Evolutionary conservation across 1,140 invertebrate species (phyloP), one percentile per base, ranked within the genome.

Genomic region (Carcinoscorpius rotundicauda): DNA sequence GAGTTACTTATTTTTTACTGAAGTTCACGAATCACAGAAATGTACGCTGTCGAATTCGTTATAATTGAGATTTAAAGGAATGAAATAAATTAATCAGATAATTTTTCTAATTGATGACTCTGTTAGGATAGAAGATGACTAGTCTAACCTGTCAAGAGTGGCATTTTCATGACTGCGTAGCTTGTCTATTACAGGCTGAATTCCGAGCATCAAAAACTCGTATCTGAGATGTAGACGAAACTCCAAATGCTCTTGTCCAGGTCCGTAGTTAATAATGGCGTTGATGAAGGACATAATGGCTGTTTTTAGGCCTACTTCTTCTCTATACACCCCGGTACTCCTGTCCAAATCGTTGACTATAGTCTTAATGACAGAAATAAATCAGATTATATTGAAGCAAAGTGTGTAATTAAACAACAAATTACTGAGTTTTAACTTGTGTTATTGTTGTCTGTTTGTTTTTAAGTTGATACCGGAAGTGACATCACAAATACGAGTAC

Each of bases 281-380:
- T 99, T 99, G 52, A 98, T 86, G 71, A 99, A 96, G 3, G 93
- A 97, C 93, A 99, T 97, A 60, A 98, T 90, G 4, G 94, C 94
- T 0, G 94, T 97, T 79, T 98, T 97, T 0, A 97, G 76, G 48
- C 86, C 87, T 4, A 97, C 83, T 76, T 96, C 93, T 65, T 96
- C 92, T 64, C 87, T 82, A 73, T 93, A 93, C 9, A 87, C 83
- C 3, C 92, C 91, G 1, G 87, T 92, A 58, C 87, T 92, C 52
- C 91, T 83, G 73, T 97, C 94, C 64, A 98, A 78, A 73, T 97
- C 94, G 72, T 93, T 95, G 11, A 98, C 86, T 51, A 99, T 87
- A 53, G 88, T 86, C 81, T 92, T 4, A 64, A 62, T 11, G 53
- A 10, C 52, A 58, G 11, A 29, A 29, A 29, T 29, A 29, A 29